Evolutionary conservation across 2,888 invertebrate genomes (phyloP).

Genomic region (Pyrocoelia pectoralis): DNA sequence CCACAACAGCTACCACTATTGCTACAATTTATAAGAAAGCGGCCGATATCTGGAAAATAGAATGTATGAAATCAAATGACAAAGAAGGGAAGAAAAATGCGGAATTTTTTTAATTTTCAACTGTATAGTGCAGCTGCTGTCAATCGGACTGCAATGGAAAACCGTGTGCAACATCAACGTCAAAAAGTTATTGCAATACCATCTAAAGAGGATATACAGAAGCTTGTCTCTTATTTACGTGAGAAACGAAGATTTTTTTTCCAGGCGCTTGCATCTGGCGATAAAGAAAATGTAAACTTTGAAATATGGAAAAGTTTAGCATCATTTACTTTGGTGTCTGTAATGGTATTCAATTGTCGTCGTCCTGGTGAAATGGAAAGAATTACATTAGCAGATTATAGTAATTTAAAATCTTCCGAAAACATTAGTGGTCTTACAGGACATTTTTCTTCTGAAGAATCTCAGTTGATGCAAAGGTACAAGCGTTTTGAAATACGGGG

Average conservation of each 20-base stretch:
- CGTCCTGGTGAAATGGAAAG: slow-evolving; percentile 9
- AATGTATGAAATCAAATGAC: slow-evolving; percentile 5
- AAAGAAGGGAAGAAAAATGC: not conserved
- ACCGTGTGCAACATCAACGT: slow-evolving; percentile 6
- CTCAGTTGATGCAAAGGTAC: not conserved
- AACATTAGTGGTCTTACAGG: too few relatives aligned
- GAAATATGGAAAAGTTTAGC: not conserved
- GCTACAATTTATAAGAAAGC: slow-evolving; percentile 4
- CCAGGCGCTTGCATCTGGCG: not conserved
- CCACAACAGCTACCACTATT: not conserved
- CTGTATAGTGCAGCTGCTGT: not conserved
- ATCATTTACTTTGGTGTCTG: not conserved
- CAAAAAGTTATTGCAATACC: slow-evolving; percentile 5
- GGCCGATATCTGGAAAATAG: not conserved
- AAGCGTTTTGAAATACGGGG: slow-evolving; percentile 8
- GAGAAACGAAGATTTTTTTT: not conserved
- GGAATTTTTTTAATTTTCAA: not conserved
- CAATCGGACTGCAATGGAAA: slow-evolving; percentile 3
- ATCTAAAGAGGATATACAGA: not conserved
- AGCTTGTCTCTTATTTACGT: not conserved
- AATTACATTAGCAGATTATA: not conserved
- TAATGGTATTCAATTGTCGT: slow-evolving; percentile 3
- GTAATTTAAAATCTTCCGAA: not conserved
- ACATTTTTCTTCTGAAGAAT: not conserved
- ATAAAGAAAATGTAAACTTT: not conserved